Evolutionary conservation across 1,140 invertebrate genomes (phyloP).

Genomic region (Meteorus sp.): DNA sequence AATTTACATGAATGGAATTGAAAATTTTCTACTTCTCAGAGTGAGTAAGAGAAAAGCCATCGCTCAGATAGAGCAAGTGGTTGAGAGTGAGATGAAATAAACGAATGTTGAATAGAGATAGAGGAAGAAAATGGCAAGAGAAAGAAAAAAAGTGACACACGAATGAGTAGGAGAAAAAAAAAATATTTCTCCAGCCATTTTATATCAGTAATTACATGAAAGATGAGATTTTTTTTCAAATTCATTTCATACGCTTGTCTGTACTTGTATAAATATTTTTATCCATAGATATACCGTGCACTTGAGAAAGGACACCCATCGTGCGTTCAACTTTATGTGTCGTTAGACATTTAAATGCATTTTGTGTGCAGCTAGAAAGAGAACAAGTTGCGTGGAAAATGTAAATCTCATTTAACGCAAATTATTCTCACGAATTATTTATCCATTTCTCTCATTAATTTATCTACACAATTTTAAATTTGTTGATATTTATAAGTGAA

Average conservation of each 20-base stretch:
- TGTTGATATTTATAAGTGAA: too few species aligned
- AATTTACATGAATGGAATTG: conserved; percentile 62
- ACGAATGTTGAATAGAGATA: neutral
- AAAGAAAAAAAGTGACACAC: conserved; percentile 29
- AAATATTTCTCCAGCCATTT: conserved; percentile 44
- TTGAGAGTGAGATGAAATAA: conserved; percentile 10
- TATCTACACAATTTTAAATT: too few species aligned
- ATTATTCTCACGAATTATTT: too few species aligned
- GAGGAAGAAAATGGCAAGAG: conserved; percentile 24
- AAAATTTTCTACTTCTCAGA: conserved; percentile 57
- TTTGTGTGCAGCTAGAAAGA: too few species aligned
- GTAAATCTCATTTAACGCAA: too few species aligned
- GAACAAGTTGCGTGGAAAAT: too few species aligned
- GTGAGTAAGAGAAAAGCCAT: too few species aligned
- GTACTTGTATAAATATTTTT: neutral
- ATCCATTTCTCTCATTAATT: too few species aligned
- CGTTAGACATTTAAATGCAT: too few species aligned
- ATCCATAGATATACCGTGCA: neutral
- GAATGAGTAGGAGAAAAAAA: neutral
- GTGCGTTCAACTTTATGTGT: too few species aligned
- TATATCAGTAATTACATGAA: conserved; percentile 56
- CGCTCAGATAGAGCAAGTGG: too few species aligned
- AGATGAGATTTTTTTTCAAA: conserved; percentile 50
- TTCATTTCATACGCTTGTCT: neutral
- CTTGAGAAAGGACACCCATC: too few species aligned